Conservation (phyloP, 2,113 vertebrate species). For the Aviceda subcristata region DNA sequence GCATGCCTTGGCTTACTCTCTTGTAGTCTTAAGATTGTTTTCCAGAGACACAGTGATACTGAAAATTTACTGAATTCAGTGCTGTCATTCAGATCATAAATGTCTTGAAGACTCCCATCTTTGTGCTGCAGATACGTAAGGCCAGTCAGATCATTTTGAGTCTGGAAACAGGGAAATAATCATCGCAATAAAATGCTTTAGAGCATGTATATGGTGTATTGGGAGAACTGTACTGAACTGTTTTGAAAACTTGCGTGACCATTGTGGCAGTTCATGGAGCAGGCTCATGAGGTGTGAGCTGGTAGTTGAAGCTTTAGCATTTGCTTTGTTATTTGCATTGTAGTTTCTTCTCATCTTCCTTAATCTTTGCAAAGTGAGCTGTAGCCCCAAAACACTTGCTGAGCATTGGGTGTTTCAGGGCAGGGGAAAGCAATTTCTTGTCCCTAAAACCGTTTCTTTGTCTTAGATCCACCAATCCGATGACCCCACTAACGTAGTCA, state of each 20-base stretch:
- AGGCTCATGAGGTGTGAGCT: background rate
- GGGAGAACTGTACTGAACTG: background rate
- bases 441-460: conserved; percentile 56
- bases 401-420: background rate
- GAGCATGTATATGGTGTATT: background rate
- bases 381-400: background rate
- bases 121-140: background rate
- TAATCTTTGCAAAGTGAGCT: background rate
- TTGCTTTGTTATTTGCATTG: background rate
- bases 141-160: background rate
- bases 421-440: background rate
- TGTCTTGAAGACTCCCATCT: background rate
- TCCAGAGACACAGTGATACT: background rate
- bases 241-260: background rate
- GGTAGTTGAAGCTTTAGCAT: background rate
- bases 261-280: background rate
- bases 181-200: background rate
- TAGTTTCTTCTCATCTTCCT: background rate
- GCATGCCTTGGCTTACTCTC: background rate
- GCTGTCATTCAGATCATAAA: background rate
- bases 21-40: background rate
- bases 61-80: background rate
- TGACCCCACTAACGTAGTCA: conserved; percentile 46
- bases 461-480: conserved; percentile 77
- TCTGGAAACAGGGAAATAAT: background rate